A percentile compares a stretch with the other conserved stretches of the same genome.
Evolutionary conservation across 2,113 vertebrate genomes (phyloP).

Genomic region (Xenopus laevis): DNA sequence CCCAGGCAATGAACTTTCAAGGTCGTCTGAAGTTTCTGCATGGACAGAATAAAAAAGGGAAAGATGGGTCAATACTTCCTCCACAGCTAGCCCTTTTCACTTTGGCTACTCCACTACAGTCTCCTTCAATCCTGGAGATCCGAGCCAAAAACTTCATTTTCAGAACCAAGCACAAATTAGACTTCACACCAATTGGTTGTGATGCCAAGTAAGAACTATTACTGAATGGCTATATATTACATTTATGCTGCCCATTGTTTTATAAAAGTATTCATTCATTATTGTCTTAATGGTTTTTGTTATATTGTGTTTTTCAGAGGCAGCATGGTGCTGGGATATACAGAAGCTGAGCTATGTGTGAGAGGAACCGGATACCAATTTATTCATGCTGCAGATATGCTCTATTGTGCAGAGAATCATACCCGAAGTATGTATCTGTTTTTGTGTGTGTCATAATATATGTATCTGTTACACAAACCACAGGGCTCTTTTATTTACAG

Average conservation of each 20-base stretch:
- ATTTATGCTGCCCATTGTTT: too few species aligned
- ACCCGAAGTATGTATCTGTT: constrained; percentile 71
- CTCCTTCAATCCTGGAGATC: constrained; percentile 81
- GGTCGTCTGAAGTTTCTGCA: constrained; percentile 78
- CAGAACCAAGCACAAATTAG: constrained; percentile 82
- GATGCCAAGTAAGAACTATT: constrained; percentile 72
- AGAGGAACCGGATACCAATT: constrained; percentile 82
- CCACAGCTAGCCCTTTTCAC: constrained; percentile 79
- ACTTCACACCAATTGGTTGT: constrained; percentile 78
- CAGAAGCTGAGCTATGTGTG: constrained; percentile 73
- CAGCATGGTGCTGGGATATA: constrained; percentile 76
- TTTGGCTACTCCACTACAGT: constrained; percentile 74
- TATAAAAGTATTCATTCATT: too few species aligned
- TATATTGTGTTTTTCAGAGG: constrained; percentile 63
- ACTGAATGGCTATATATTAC: too few species aligned
- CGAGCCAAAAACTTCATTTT: constrained; percentile 81
- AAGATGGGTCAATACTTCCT: constrained; percentile 66
- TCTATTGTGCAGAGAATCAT: constrained; percentile 81
- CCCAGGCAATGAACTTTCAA: constrained; percentile 81
- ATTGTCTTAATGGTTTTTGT: not conserved
- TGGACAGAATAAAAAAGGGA: constrained; percentile 77
- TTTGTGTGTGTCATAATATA: too few species aligned
- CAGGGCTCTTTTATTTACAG: too few species aligned
- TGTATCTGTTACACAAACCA: too few species aligned
- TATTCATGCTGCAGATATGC: constrained; percentile 82